Evolutionary conservation across 2,797 vertebrate genomes (phyloP).

Genomic region (Pogonophryne albipinna): DNA sequence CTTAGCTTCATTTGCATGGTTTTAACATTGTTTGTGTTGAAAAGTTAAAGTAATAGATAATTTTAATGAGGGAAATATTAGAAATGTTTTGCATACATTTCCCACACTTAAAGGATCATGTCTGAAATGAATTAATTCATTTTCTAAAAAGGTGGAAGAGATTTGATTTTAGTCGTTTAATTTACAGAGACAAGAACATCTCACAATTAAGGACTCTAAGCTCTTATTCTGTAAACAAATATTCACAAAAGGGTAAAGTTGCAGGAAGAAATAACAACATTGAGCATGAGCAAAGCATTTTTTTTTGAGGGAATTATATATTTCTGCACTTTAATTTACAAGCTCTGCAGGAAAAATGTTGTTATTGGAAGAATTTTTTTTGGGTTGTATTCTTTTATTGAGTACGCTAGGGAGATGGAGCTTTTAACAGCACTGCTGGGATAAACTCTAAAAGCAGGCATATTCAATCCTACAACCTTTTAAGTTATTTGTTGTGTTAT

Average conservation of each 20-base stretch:
- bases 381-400: slow-evolving; percentile 4
- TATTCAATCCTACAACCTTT: slow-evolving; percentile 37
- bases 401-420: neutral
- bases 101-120: neutral
- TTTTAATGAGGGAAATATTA: neutral
- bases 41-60: slow-evolving; percentile 8
- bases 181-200: neutral
- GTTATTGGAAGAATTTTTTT: neutral
- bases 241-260: no score
- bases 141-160: neutral
- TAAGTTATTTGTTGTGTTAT: slow-evolving; percentile 48
- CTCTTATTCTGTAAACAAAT: neutral
- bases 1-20: slow-evolving; percentile 10
- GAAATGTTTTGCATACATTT: slow-evolving; percentile 8
- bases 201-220: neutral
- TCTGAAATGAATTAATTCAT: neutral
- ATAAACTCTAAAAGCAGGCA: slow-evolving; percentile 36
- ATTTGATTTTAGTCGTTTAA: neutral
- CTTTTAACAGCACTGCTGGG: slow-evolving; percentile 15
- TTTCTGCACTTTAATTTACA: neutral
- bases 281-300: neutral
- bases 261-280: no score
- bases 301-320: neutral
- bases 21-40: slow-evolving; percentile 13
- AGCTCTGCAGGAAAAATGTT: neutral